Evolutionary conservation across 2,888 invertebrate genomes (phyloP).

Genomic region (Hololepta plana): DNA sequence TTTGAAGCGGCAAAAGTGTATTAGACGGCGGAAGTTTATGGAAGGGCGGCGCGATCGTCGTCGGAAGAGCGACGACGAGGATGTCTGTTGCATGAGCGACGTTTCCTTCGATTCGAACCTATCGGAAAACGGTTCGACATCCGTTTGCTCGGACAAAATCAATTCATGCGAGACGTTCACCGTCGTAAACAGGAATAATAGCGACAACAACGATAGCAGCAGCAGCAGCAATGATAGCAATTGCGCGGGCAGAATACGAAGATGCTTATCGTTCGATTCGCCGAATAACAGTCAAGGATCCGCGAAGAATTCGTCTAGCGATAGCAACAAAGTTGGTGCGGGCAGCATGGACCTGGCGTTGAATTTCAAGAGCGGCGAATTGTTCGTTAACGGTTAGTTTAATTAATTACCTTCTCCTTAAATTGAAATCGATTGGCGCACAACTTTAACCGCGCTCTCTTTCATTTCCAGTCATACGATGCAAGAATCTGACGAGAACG

Average conservation of each 20-base stretch:
- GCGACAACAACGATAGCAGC: too few relatives aligned
- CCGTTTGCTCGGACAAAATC: too few relatives aligned
- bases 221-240: too few relatives aligned
- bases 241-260: conserved; percentile 14
- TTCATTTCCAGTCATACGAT: conserved; percentile 51
- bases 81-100: conserved; percentile 8
- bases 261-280: conserved; percentile 27
- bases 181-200: too few relatives aligned
- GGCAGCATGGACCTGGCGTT: conserved; percentile 27
- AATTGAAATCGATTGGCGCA: neutral
- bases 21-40: conserved; percentile 24
- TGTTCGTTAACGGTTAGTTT: conserved; percentile 27
- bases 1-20: conserved; percentile 37
- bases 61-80: conserved; percentile 3
- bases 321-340: conserved; percentile 9
- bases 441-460: conserved; percentile 6
- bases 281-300: too few relatives aligned
- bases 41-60: conserved; percentile 5
- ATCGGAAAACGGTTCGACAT: conserved; percentile 6
- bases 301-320: too few relatives aligned
- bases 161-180: too few relatives aligned
- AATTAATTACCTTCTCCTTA: conserved; percentile 2
- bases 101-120: conserved; percentile 9
- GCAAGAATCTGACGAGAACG: conserved; percentile 50
- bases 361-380: conserved; percentile 17